phyloP scores from a whole-genome alignment of 2,888 invertebrate genomes.

The Temnothorax unifasciatus region DNA sequence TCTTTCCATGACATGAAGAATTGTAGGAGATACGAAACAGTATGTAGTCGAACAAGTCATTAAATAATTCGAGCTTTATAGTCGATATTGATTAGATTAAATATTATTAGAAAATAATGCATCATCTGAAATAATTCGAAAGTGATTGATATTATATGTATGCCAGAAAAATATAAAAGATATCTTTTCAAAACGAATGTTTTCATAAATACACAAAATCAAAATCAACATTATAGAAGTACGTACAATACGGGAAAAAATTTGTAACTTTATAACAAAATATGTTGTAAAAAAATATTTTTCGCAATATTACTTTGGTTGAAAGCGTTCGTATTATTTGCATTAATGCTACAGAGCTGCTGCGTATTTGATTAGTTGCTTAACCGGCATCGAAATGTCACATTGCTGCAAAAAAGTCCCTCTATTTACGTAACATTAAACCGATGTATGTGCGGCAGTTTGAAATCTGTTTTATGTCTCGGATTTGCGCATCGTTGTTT shows the following conservation, averaged over 20 bases:
- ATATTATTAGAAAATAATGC: not conserved
- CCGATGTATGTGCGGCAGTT: not conserved
- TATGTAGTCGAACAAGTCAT: not conserved
- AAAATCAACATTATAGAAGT: not conserved
- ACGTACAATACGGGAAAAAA: not conserved
- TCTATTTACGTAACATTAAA: constrained; percentile 15
- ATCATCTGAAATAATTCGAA: not conserved
- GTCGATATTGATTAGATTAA: not conserved
- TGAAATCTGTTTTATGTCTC: constrained; percentile 16
- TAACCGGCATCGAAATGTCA: not conserved
- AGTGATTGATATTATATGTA: not conserved
- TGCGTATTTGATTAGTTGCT: constrained; percentile 12
- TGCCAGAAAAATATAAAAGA: not conserved
- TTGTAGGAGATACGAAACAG: not conserved
- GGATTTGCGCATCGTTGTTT: not conserved
- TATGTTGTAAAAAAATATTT: constrained; percentile 5
- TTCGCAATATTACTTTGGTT: not conserved
- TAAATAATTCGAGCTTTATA: not conserved
- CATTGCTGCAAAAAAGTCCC: not conserved
- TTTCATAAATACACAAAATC: not conserved
- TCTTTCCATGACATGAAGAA: not conserved
- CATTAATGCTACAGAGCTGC: not conserved
- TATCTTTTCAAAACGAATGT: not conserved
- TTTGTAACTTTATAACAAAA: not conserved
- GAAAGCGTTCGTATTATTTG: constrained; percentile 4